Evolutionary conservation across 2,113 vertebrate species (phyloP), one percentile per base, ranked within the genome.

Genomic region (Pituophis catenifer): DNA sequence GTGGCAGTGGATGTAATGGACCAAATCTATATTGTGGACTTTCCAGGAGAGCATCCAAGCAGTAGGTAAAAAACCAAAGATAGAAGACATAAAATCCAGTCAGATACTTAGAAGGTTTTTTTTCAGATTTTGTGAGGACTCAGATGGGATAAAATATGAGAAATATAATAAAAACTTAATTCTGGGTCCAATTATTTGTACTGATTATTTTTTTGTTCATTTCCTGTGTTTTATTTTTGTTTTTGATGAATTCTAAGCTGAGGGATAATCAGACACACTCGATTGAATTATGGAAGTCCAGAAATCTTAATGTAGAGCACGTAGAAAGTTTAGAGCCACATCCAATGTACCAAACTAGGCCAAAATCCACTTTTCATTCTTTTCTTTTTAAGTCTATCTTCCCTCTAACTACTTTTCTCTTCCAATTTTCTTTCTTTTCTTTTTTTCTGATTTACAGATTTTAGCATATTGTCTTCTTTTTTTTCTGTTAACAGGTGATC

Each of bases 401-500:
- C 53, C 86, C 5, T 9, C 0, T 59, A 58, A 65, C n/a, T 48
- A 85, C 0, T 15, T 50, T 87, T 29, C 0, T 0, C 75, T 44
- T n/a, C 88, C 87, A 23, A 0, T 3, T 10, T 92, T 65, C 75
- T 1, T 17, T 3, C 48, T 8, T 26, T 89, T 1, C 17, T 3
- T 44, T 6, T 26, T 90, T 55, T 7, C 48, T 21, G 19, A 0
- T 53, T 89, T 92, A 3, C 3, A 0, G 0, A 81, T 13, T 38
- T 62, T 90, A 89, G 88, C 88, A 92, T 91, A 12, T 59, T 29
- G n/a, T 94, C 54, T 75, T 90, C 2, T 94, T 50, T n/a, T 81
- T 59, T 90, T 86, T 92, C 91, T 94, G 91, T 95, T 91, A 92
- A 90, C 97, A 99, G 99, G 99, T 96, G 98, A 98, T 92, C 98